Evolutionary conservation across 2,888 invertebrate genomes (phyloP), one percentile per base, ranked within the genome.

Genomic region (Xestia xanthographa): DNA sequence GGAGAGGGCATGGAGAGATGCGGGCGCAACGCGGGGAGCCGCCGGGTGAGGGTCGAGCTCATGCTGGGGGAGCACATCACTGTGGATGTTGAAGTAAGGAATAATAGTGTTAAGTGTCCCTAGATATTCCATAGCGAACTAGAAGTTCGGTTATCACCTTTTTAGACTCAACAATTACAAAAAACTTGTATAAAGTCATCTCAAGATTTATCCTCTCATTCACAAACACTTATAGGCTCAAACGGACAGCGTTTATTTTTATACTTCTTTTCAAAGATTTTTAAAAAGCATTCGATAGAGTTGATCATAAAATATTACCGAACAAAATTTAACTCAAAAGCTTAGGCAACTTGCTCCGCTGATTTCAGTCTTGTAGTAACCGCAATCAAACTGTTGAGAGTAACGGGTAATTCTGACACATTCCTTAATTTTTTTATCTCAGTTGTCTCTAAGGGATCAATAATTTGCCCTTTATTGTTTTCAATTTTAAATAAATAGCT

Each of bases 1-100:
- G 92, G 88, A 72, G 95, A 95, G 71, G 92, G 87, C 75, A 87
- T 88, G 86, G 90, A 89, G 76, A 88, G 91, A 67, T 88, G 86
- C 90, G 91, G 91, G 68, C 92, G 91, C 76, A 91, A 84, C 45
- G 50, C 79, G 3, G 82, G 83, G 87, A 93, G 86, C 83, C 91
- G 89, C 97, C 97, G 98, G 68, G 98, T 98, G 62, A 97, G 98
- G 88, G 97, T 99, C 71, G 98, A 98, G 84, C 97, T 99, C 88
- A 97, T 99, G 74, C 99, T 99, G 95, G 98, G 98, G 75, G 98
- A 98, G 70, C 97, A 98, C 76, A 97, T 98, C 92, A 98, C 98
- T 88, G 96, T 98, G 67, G 97, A 98, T 84, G 97, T 99, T 80
- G 98, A 99, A 91, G 96, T 95, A 38, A 89, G 93, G 84, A 8